Evolutionary conservation across 2,797 vertebrate genomes (phyloP).

Genomic region (Knipowitschia caucasica): DNA sequence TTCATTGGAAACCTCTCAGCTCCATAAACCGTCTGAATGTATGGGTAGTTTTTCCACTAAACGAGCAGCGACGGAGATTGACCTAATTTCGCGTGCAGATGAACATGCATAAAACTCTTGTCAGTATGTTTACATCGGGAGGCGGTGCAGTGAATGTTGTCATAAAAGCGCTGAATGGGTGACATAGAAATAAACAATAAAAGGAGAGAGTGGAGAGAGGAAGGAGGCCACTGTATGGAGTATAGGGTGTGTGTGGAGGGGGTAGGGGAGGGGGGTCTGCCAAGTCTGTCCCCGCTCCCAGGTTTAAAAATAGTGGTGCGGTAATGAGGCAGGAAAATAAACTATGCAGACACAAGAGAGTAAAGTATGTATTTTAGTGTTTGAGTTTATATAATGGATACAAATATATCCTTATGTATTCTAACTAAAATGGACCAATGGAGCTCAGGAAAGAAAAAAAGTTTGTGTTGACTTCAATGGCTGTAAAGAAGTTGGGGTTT

Average conservation of each 20-base stretch:
- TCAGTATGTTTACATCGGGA: constrained; percentile 48
- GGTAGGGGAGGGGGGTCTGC: constrained; percentile 16
- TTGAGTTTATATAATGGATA: background rate
- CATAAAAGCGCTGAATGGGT: constrained; percentile 25
- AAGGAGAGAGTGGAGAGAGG: constrained; percentile 31
- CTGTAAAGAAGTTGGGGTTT: too few species aligned
- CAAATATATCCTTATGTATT: background rate
- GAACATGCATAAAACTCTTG: constrained; percentile 48
- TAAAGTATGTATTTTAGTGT: background rate
- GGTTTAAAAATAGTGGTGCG: constrained; percentile 6
- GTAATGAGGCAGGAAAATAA: constrained; percentile 15
- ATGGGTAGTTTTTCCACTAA: constrained; percentile 31
- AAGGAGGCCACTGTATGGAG: constrained; percentile 43
- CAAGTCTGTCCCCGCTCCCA: constrained; percentile 6
- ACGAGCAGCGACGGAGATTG: constrained; percentile 49
- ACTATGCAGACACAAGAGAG: background rate
- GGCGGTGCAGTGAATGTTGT: constrained; percentile 22
- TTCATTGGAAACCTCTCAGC: too few species aligned
- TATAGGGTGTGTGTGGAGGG: constrained; percentile 28
- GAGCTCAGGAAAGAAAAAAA: too few species aligned
- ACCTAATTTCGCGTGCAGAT: constrained; percentile 45
- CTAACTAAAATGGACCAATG: background rate
- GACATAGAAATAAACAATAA: constrained; percentile 24
- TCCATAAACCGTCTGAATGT: constrained; percentile 43
- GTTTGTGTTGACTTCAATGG: too few species aligned